phyloP scores from a whole-genome alignment of 2,113 vertebrate genomes.

The Chaetura pelagica region DNA sequence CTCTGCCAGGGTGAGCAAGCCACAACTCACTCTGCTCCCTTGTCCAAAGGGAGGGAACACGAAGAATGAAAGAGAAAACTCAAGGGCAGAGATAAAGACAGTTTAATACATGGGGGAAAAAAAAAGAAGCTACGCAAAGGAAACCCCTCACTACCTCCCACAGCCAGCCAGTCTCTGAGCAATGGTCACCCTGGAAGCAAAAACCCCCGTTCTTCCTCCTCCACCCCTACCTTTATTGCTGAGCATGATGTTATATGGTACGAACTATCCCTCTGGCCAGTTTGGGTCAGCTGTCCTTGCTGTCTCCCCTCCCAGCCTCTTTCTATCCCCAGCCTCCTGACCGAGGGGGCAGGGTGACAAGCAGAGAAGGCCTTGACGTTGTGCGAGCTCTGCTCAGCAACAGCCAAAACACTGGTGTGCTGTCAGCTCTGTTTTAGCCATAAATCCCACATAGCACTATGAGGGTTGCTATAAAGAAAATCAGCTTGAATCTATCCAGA shows the following conservation, averaged over 20 bases:
- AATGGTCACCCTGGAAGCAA: neutral
- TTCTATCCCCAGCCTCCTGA: neutral
- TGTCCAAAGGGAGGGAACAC: neutral
- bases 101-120: neutral
- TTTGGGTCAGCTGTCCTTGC: neutral
- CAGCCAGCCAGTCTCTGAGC: neutral
- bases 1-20: neutral
- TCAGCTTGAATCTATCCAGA: neutral
- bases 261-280: neutral
- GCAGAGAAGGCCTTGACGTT: neutral
- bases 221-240: neutral
- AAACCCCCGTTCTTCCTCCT: neutral
- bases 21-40: no score
- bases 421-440: neutral
- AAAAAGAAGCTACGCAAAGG: neutral
- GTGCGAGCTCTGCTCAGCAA: neutral
- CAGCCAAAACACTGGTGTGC: neutral
- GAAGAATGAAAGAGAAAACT: neutral
- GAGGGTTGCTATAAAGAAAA: neutral
- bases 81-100: neutral
- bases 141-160: neutral
- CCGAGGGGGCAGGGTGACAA: fast-evolving
- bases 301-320: neutral
- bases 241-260: neutral
- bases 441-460: neutral